Evolutionary conservation across 2,113 vertebrate genomes (phyloP).

Genomic region (Rana temporaria): DNA sequence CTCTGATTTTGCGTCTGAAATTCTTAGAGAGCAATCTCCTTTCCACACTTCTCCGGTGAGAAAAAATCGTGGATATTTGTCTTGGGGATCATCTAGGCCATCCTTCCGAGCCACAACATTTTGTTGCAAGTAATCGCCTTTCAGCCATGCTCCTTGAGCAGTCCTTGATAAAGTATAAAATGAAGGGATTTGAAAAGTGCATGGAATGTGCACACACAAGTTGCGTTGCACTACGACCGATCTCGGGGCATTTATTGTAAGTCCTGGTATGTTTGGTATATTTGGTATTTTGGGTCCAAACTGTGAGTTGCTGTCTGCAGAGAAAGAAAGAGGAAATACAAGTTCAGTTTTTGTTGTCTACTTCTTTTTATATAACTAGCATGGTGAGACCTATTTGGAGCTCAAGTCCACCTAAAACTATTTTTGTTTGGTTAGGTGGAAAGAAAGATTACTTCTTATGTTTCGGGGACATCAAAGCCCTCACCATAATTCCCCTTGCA

Average conservation of each 20-base stretch:
- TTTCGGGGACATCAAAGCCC: no score
- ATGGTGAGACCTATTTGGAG: no score
- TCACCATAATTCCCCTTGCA: no score
- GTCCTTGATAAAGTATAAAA: not conserved
- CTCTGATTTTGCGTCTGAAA: not conserved
- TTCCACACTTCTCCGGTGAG: not conserved
- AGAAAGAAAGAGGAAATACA: no score
- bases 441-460: no score
- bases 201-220: constrained; percentile 9
- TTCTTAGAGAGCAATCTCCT: constrained; percentile 9
- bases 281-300: no score
- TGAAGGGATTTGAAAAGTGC: not conserved
- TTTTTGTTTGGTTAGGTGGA: no score
- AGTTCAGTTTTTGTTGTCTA: no score
- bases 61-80: not conserved
- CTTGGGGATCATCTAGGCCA: not conserved
- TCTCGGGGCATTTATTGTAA: not conserved
- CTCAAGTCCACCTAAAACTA: no score
- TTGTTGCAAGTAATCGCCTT: not conserved
- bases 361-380: no score
- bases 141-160: not conserved
- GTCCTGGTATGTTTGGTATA: not conserved
- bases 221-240: not conserved
- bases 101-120: not conserved
- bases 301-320: not conserved